These are phyloP conservation scores for Pampusana beccarii DNA, from an alignment of 2,113 vertebrate genomes.

Conservation along the genomic window DNA sequence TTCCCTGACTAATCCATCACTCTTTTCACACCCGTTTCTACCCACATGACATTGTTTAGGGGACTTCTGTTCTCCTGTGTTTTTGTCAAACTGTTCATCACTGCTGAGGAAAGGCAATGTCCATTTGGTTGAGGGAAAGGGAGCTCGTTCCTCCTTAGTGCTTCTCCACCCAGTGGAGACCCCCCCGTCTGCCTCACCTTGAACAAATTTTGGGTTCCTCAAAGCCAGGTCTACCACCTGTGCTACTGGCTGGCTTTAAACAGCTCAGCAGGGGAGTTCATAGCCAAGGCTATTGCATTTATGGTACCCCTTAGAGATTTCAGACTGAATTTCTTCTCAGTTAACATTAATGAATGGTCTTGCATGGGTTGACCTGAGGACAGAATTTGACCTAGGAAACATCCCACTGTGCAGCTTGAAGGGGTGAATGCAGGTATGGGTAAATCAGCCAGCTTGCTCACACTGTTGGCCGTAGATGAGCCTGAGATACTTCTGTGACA, in stretches of 20 bases:
- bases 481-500: neutral
- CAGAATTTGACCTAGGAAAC: neutral
- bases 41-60: fast-evolving
- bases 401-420: neutral
- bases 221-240: neutral
- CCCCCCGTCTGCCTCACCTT: neutral
- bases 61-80: neutral
- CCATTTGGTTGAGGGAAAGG: neutral
- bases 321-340: neutral
- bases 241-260: neutral
- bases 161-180: neutral
- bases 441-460: neutral
- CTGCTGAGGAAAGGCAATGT: neutral
- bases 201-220: neutral
- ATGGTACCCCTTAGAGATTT: neutral
- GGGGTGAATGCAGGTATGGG: neutral
- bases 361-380: neutral
- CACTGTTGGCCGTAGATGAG: fast-evolving
- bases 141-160: neutral
- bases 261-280: neutral
- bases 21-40: neutral
- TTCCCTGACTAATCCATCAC: neutral
- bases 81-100: neutral
- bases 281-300: neutral
- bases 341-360: neutral